A percentile compares a stretch with the other conserved stretches of the same genome.
Evolutionary conservation across 2,797 vertebrate genomes (phyloP).

Genomic region (Anguilla pacifica): DNA sequence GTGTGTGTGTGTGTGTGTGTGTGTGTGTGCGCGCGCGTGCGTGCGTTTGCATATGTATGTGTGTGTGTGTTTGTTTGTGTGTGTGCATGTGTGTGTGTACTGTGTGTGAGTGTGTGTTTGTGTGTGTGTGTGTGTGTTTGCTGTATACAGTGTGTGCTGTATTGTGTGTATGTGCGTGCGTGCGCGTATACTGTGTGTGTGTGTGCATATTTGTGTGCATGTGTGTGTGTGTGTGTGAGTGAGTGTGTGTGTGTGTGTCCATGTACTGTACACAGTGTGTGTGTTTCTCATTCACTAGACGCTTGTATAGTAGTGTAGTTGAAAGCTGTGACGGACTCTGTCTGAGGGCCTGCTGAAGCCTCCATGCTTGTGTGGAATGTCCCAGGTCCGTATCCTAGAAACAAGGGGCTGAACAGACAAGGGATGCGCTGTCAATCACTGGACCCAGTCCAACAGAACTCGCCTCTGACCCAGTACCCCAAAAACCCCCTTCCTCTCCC

Average conservation of each 20-base stretch:
- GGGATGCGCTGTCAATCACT: not conserved
- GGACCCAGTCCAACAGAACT: not conserved
- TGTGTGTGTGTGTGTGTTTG: not conserved
- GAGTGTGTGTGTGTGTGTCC: not conserved
- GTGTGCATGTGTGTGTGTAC: not conserved
- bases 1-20: not conserved
- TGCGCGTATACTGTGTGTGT: not conserved
- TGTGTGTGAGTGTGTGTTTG: too few species aligned
- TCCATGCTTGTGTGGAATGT: not conserved
- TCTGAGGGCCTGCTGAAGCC: not conserved
- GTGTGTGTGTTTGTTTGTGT: not conserved
- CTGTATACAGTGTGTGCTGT: not conserved
- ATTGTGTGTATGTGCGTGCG: not conserved
- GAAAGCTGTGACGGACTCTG: not conserved
- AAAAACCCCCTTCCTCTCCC: not conserved
- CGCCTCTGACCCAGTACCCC: constrained; percentile 10
- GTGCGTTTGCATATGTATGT: not conserved
- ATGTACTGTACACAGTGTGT: not conserved
- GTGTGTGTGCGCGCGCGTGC: not conserved
- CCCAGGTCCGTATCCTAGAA: not conserved
- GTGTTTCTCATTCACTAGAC: not conserved
- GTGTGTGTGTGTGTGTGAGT: not conserved
- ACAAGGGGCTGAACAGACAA: not conserved
- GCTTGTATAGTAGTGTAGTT: not conserved
- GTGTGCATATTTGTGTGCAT: not conserved